A percentile compares a stretch with the other conserved stretches of the same genome.
These are phyloP conservation scores for Malurus cyaneus DNA, from an alignment of 2,113 vertebrate species.

Conservation along the genomic window DNA sequence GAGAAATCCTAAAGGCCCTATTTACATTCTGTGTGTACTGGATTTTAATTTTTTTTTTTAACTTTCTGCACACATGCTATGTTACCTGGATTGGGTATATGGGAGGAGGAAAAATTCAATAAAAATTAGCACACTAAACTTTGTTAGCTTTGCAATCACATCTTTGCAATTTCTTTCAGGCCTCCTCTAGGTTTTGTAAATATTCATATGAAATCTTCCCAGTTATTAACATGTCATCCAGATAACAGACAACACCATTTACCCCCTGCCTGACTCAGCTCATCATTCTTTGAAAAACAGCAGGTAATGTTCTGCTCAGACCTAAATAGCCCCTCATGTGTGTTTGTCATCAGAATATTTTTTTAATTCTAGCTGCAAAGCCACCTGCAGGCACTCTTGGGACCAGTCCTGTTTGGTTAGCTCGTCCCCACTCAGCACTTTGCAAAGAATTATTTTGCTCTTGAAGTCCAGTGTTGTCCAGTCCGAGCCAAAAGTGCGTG, in stretches of 20 bases:
- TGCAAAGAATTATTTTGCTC: neutral
- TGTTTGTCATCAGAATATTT: constrained; percentile 14
- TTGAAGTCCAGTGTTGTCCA: neutral
- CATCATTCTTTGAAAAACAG: constrained; percentile 58
- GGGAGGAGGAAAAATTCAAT: neutral
- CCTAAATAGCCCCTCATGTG: constrained; percentile 25
- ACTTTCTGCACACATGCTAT: neutral
- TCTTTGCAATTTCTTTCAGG: neutral
- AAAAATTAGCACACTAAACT: neutral
- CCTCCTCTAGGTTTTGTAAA: constrained; percentile 27
- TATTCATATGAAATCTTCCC: constrained; percentile 25
- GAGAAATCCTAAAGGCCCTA: neutral
- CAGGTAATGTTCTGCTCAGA: constrained; percentile 33
- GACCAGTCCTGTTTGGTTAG: neutral
- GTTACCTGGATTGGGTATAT: neutral
- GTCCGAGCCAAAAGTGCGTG: neutral
- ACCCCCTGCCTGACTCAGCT: constrained; percentile 40
- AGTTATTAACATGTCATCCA: constrained; percentile 40
- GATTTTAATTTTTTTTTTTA: constrained; percentile 16
- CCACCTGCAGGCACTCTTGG: neutral
- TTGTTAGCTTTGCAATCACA: neutral
- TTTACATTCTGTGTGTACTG: neutral
- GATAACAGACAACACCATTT: constrained; percentile 50
- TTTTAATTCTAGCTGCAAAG: constrained; percentile 4
- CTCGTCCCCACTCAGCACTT: neutral